These are phyloP conservation scores for Papilio helenus DNA, from an alignment of 1,140 invertebrate genomes.

Conservation along the genomic window DNA sequence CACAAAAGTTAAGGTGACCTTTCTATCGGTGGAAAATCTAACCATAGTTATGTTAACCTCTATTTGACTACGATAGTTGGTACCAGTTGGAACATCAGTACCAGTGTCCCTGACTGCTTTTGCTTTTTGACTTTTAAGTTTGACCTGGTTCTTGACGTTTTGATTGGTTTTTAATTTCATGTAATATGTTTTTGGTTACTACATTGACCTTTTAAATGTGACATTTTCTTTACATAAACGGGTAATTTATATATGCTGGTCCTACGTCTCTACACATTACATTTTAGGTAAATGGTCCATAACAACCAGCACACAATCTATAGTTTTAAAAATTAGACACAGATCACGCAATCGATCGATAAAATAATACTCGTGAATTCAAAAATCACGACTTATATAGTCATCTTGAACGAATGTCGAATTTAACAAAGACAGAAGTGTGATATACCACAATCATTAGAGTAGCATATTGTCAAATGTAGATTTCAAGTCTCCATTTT, in stretches of 20 bases:
- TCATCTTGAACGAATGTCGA: neutral
- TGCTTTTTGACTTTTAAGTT: conserved; percentile 5
- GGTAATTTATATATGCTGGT: neutral
- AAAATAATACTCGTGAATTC: conserved; percentile 9
- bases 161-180: neutral
- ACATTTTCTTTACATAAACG: neutral
- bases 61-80: neutral
- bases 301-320: neutral
- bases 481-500: too few species aligned
- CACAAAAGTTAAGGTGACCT: neutral
- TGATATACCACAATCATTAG: neutral
- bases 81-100: neutral
- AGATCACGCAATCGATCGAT: conserved; percentile 11
- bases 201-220: neutral
- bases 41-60: neutral
- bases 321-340: conserved; percentile 5
- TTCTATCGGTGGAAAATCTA: neutral
- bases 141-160: conserved; percentile 13
- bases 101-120: conserved; percentile 2
- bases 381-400: neutral
- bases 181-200: neutral
- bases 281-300: neutral
- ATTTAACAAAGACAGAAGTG: neutral
- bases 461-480: too few species aligned
- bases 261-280: neutral